Evolutionary conservation across 30 jellyfish, hydroid and myxozoan species (phyloP).

Genomic region (Sanderia malayensis): DNA sequence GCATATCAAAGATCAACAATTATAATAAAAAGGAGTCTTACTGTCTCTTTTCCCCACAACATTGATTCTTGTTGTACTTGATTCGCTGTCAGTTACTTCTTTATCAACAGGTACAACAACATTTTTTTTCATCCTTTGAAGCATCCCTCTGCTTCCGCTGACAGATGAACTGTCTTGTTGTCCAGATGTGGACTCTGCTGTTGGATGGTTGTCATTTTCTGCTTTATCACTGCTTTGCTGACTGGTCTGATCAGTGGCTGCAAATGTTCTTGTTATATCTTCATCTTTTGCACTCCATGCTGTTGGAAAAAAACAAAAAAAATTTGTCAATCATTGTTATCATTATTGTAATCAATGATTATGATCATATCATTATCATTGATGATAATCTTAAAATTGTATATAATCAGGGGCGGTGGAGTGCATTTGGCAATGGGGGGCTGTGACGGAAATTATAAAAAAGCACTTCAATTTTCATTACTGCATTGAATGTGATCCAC

Average conservation of each 20-base stretch:
- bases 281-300: conserved; percentile 71
- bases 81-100: conserved; percentile 47
- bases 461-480: too few relatives aligned
- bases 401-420: too few relatives aligned
- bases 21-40: neutral
- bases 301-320: too few relatives aligned
- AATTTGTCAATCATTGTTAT: too few relatives aligned
- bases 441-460: too few relatives aligned
- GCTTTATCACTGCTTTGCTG: neutral
- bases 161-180: conserved; percentile 42
- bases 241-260: conserved; percentile 22
- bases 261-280: conserved; percentile 22
- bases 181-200: too few relatives aligned
- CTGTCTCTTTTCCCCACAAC: conserved; percentile 55
- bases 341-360: too few relatives aligned
- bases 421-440: too few relatives aligned
- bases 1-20: neutral
- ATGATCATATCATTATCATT: too few relatives aligned
- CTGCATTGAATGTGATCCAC: too few relatives aligned
- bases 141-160: conserved; percentile 67
- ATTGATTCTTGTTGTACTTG: conserved; percentile 26
- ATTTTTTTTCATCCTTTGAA: conserved; percentile 68
- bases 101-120: conserved; percentile 57
- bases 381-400: too few relatives aligned
- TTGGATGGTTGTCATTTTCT: conserved; percentile 1